Percentiles rank a stretch among this genome's conserved stretches.
Evolutionary conservation across 2,113 vertebrate genomes (phyloP).

Genomic region (Odobenus rosmarus): DNA sequence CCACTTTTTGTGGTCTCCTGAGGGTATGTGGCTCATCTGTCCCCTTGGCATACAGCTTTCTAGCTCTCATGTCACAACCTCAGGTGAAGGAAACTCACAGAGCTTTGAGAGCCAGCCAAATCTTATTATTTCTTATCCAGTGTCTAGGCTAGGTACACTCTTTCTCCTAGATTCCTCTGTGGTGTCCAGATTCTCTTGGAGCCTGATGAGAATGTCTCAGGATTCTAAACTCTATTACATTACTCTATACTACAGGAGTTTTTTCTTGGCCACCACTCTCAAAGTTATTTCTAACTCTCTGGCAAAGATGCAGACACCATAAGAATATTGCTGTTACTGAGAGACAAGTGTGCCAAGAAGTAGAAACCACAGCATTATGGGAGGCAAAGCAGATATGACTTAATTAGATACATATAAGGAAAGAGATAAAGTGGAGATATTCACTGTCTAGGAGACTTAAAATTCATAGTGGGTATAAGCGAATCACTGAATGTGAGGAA

Average conservation of each 20-base stretch:
- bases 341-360: background rate
- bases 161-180: background rate
- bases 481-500: background rate
- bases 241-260: background rate
- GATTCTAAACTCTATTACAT: background rate
- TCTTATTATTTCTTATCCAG: background rate
- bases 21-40: background rate
- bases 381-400: background rate
- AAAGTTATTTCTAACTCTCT: background rate
- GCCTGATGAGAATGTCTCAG: background rate
- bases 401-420: background rate
- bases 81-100: background rate
- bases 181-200: background rate
- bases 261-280: background rate
- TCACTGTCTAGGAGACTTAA: background rate
- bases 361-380: background rate
- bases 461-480: background rate
- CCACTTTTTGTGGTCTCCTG: background rate
- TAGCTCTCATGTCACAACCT: background rate
- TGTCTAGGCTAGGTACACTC: background rate
- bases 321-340: background rate
- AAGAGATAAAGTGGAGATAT: background rate
- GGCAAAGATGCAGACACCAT: background rate
- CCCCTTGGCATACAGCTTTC: background rate
- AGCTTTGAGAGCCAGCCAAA: background rate